Conservation (phyloP, 2,888 invertebrate species). For the Metalampra italica region DNA sequence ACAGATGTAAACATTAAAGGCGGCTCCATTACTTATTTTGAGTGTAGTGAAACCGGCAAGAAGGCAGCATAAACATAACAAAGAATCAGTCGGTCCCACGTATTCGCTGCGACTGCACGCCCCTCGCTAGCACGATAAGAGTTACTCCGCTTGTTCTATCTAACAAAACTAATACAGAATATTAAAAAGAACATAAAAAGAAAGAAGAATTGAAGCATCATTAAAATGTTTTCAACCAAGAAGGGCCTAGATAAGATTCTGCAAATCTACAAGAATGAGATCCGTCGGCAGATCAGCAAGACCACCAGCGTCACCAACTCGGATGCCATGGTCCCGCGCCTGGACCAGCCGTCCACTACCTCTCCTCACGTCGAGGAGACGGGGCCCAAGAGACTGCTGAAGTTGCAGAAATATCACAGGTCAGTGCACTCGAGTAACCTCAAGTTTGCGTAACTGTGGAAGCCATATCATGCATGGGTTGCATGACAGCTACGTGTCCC, state of each 20-base stretch:
- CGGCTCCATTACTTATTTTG: slow-evolving; percentile 48
- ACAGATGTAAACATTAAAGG: slow-evolving; percentile 62
- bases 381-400: slow-evolving; percentile 66
- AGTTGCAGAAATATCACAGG: slow-evolving; percentile 79
- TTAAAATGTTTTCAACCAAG: slow-evolving; percentile 62
- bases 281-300: slow-evolving; percentile 77
- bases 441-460: slow-evolving; percentile 46
- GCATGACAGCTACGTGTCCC: slow-evolving; percentile 1
- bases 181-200: neutral
- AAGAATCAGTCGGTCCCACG: slow-evolving; percentile 69
- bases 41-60: slow-evolving; percentile 56
- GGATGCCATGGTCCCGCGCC: slow-evolving; percentile 75
- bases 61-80: slow-evolving; percentile 66
- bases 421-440: slow-evolving; percentile 66
- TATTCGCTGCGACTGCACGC: slow-evolving; percentile 45
- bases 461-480: slow-evolving; percentile 24
- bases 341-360: slow-evolving; percentile 56
- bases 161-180: slow-evolving; percentile 5
- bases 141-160: neutral
- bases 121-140: slow-evolving; percentile 10
- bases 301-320: slow-evolving; percentile 80
- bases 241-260: slow-evolving; percentile 59
- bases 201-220: neutral
- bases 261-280: slow-evolving; percentile 63
- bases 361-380: slow-evolving; percentile 54